Conservation (phyloP, 2,797 vertebrate genomes). For the Haliaeetus vocifer region DNA sequence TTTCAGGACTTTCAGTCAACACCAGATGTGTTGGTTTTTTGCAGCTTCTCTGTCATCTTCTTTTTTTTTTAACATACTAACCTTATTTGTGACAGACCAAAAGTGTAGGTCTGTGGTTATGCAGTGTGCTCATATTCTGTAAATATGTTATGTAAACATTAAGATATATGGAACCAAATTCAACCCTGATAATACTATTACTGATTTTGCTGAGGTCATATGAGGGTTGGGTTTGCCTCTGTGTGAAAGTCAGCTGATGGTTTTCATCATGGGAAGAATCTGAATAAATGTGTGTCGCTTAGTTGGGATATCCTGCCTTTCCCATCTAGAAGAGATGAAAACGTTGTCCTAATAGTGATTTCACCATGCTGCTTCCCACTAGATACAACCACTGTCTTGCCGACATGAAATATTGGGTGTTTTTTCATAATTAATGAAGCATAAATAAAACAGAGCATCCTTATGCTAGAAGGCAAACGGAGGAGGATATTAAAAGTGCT, state of each 20-base stretch:
- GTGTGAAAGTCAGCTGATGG: background rate
- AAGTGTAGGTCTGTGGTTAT: background rate
- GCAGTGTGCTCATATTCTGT: background rate
- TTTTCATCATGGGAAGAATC: background rate
- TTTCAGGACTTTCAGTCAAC: background rate
- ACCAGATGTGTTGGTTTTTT: background rate
- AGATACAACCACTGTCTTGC: background rate
- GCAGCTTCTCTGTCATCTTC: background rate
- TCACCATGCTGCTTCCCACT: background rate
- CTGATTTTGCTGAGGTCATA: background rate
- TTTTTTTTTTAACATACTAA: background rate
- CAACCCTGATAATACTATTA: background rate
- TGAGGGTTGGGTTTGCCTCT: background rate
- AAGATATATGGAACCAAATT: background rate
- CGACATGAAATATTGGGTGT: background rate
- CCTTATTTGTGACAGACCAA: background rate
- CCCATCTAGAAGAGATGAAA: background rate
- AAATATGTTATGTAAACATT: constrained; percentile 5
- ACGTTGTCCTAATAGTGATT: background rate
- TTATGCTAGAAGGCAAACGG: background rate
- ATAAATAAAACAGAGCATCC: background rate
- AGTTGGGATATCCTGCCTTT: background rate
- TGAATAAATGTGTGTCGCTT: constrained; percentile 9
- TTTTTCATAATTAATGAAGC: constrained; percentile 27
- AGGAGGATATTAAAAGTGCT: background rate